Base-by-base conservation (phyloP, 2,888 invertebrate genomes). In the Drosophila quinaria region DNA sequence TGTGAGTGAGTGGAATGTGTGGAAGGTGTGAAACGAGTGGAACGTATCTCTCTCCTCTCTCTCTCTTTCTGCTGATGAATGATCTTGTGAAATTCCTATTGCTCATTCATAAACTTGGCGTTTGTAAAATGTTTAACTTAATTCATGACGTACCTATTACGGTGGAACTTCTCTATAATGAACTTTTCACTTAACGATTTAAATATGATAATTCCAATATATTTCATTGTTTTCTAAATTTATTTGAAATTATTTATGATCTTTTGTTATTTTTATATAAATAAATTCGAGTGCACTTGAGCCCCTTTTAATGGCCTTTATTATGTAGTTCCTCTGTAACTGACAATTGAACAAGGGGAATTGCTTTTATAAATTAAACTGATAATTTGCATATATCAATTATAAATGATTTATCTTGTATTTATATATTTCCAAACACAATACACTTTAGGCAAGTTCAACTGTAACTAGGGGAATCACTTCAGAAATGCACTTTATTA, bases 91-190 rank as follows among this genome's bases (percentile, higher is more conserved):
- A 68, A 65, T 72, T 72, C 62, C 35, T 9, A 80, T 80, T 77
- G 78, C 81, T 78, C 78, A 78, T 78, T 81, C 78, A 80, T 60
- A 72, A 71, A 77, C 17, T 46, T 10, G 49, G 2, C 37, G 47
- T 17, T 51, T 25, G 41, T 29, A 22, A 22, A 31, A 62, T 67
- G 51, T 17, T 42, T n/a, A 29, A 42, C 15, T 19, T 54, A 54
- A 25, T 54, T 19, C 1, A 11, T 31, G 22, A 29, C 63, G 44
- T 46, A 2, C 13, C 31, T 37, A 54, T 47, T 35, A 56, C 46
- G 33, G 33, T 44, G 19, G 19, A 54, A 41, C 41, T n/a, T 51
- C 10, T 35, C 22, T 51, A 22, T n/a, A 17, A 6, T 37, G 35
- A 51, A 22, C 2, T 22, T n/a, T n/a, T 6, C 1, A 6, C 2